A percentile compares a stretch with the other conserved stretches of the same genome.
These are phyloP conservation scores for Melinopterus prodromus DNA, from an alignment of 2,888 invertebrate genomes.

Conservation along the genomic window DNA sequence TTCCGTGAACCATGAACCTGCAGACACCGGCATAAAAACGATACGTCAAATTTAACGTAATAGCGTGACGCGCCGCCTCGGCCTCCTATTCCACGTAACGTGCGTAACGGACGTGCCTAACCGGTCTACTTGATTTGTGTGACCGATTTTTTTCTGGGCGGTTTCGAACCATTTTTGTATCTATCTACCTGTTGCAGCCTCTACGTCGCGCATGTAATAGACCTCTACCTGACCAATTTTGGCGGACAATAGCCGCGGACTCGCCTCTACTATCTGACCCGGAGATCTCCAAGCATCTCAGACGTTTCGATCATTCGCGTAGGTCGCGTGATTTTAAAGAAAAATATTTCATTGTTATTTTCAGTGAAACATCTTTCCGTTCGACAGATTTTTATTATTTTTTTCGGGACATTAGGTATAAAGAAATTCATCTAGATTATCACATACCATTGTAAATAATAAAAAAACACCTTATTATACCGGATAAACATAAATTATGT, in stretches of 20 bases:
- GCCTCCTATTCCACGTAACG: slow-evolving; percentile 4
- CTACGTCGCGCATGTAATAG: neutral
- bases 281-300: neutral
- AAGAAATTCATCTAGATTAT: no score
- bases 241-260: neutral
- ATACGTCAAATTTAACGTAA: neutral
- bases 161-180: neutral
- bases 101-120: neutral
- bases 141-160: slow-evolving; percentile 4
- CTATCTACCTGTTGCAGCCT: neutral
- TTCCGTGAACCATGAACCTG: neutral
- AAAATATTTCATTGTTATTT: no score
- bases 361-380: no score
- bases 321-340: no score
- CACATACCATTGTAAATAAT: no score
- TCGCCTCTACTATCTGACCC: neutral
- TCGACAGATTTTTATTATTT: no score
- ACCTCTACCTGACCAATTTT: neutral
- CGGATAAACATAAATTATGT: no score
- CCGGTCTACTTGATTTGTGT: neutral
- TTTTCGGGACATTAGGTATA: no score
- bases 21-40: neutral
- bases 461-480: no score
- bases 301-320: neutral
- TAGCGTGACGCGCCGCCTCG: neutral